Percentiles rank a stretch among this genome's conserved stretches.
Conservation (phyloP, 2,113 vertebrate species). For the Syngnathus scovelli region DNA sequence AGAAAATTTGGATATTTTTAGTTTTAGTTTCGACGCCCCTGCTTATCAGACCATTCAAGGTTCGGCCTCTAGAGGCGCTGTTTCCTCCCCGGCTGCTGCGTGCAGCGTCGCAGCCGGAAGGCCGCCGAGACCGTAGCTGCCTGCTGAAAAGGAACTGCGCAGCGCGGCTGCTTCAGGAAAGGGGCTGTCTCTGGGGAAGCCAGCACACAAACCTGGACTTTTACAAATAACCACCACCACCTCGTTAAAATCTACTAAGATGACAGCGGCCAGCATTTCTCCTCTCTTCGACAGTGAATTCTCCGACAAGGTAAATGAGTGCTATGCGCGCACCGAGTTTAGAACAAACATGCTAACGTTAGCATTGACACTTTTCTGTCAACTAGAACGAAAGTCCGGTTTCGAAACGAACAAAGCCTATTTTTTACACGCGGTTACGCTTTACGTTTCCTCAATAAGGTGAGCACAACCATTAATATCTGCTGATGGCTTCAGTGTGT, state of each 20-base stretch:
- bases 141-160: slow-evolving; percentile 55
- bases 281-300: slow-evolving; percentile 72
- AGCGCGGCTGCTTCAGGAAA: slow-evolving; percentile 41
- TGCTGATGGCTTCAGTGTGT: not conserved
- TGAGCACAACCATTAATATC: not conserved
- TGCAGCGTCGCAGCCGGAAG: not conserved
- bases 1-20: too few relatives aligned
- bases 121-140: slow-evolving; percentile 11
- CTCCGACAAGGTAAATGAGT: slow-evolving; percentile 66
- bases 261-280: slow-evolving; percentile 76
- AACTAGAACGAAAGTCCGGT: not conserved
- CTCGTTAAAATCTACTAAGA: slow-evolving; percentile 33
- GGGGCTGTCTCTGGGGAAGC: slow-evolving; percentile 45
- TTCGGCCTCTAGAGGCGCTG: too few relatives aligned
- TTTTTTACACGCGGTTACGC: not conserved
- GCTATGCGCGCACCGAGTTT: not conserved
- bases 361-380: slow-evolving; percentile 8
- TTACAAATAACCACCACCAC: not conserved
- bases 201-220: slow-evolving; percentile 10
- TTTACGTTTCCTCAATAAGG: not conserved
- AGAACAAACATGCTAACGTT: slow-evolving; percentile 20
- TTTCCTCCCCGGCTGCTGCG: too few relatives aligned
- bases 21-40: too few relatives aligned
- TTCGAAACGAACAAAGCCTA: too few relatives aligned
- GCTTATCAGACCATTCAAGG: too few relatives aligned